These are phyloP conservation scores for Luperina testacea DNA, from an alignment of 2,888 invertebrate species.

Conservation along the genomic window DNA sequence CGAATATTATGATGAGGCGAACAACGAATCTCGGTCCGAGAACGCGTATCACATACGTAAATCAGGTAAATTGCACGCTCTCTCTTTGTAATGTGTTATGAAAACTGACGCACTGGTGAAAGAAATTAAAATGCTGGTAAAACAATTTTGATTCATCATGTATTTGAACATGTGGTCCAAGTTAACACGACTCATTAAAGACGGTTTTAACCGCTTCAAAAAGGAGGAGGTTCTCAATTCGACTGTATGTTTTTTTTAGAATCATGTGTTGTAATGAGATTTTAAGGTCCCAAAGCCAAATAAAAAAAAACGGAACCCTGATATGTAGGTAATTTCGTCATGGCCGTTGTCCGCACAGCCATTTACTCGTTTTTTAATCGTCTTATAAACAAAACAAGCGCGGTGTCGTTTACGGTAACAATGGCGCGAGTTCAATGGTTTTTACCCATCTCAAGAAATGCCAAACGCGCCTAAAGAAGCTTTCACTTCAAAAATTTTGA, in stretches of 20 bases:
- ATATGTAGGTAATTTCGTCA: background rate
- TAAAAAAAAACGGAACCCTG: background rate
- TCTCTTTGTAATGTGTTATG: constrained; percentile 34
- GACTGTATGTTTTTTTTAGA: too few relatives aligned
- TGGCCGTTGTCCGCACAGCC: background rate
- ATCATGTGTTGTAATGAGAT: background rate
- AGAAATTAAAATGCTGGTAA: constrained; percentile 3
- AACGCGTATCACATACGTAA: constrained; percentile 76
- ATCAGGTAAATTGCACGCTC: constrained; percentile 60
- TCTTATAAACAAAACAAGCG: too few relatives aligned
- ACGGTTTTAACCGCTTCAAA: background rate
- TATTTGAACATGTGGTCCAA: background rate
- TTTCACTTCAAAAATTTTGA: too few relatives aligned
- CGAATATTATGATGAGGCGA: constrained; percentile 85
- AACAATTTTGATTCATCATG: constrained; percentile 5
- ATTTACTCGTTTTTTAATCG: background rate
- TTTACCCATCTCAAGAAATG: too few relatives aligned
- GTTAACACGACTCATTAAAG: background rate
- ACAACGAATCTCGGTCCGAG: constrained; percentile 73
- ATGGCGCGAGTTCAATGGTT: too few relatives aligned
- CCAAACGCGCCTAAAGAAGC: too few relatives aligned
- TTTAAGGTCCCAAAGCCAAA: background rate
- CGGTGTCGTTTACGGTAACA: too few relatives aligned
- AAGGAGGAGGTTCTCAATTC: too few relatives aligned
- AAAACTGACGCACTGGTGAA: constrained; percentile 1